Evolutionary conservation across 2,888 invertebrate genomes (phyloP), one percentile per base, ranked within the genome.

Genomic region (Cacoxenus indagator): DNA sequence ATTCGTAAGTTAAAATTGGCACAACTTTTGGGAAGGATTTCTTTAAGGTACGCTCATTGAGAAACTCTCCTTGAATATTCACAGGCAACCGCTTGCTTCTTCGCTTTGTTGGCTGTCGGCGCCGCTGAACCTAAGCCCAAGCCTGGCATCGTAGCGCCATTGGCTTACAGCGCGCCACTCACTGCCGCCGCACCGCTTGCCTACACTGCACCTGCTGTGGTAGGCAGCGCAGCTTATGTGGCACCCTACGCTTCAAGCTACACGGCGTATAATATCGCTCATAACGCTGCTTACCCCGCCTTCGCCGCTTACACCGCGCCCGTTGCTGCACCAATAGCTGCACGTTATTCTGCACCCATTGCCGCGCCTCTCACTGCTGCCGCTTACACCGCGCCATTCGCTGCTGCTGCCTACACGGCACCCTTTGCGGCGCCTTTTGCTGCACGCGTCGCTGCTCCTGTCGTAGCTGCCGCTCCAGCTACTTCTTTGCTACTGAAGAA

Each of bases 171-270:
- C 48, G 48, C 48, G 8, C 48, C 48, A 2, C 0, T 48, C n/a
- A 46, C 59, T 70, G 81, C 75, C 51, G 76, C 76, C 26, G 75
- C 80, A 70, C 80, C 80, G 62, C 11, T 80, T 75, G 82, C 79
- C 59, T 79, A 79, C 27, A 79, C 82, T 57, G 79, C 84, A 1
- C 83, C 83, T 0, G 82, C 84, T 64, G 76, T 85, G 45, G 83
- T 84, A 14, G 84, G 82, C n/a, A 76, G 75, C 64, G 85, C 84
- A n/a, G 75, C 85, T 43, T 85, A 84, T 70, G 82, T 85, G 22
- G 85, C 85, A 27, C 84, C 84, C n/a, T 85, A 85, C 64, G 84
- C 84, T 55, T 78, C 85, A 76, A 84, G 84, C 73, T 84, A 82
- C 55, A 76, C 73, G 26, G 84, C 85, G 1, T 72, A 77, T 55